Evolutionary conservation across 2,888 invertebrate genomes (phyloP), one percentile per base, ranked within the genome.

Genomic region (Abscondita cerata): DNA sequence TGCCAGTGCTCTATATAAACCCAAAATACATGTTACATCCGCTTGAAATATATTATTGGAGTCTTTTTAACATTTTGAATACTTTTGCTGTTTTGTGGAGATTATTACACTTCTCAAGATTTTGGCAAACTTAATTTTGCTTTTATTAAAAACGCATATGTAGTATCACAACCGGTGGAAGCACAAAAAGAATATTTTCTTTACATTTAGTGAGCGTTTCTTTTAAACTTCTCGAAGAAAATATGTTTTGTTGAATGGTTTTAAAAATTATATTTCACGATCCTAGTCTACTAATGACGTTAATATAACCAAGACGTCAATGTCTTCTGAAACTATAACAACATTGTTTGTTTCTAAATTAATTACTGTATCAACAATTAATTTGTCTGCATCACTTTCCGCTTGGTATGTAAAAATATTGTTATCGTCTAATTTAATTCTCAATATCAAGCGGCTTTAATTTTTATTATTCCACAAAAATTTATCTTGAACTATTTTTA

Each of bases 381-480:
- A n/a, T n/a, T n/a, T n/a, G n/a, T n/a, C n/a, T n/a, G n/a, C n/a
- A n/a, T n/a, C n/a, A n/a, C n/a, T 13, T 40, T 57, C 57, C 16
- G 19, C 50, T 51, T 57, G 51, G 51, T 59, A 64, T 33, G 9
- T 8, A 33, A 33, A 33, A 33, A 33, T 33, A 33, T 33, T 40
- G 9, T 33, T 33, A 5, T 8, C 4, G 12, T 8, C 5, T 8
- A 40, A 13, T 40, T 40, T 40, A 8, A 5, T 40, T 55, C 56
- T 38, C 34, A 66, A 31, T 41, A 59, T 59, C 1, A 59, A n/a
- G 0, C 64, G n/a, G 31, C 57, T 64, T 44, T 64, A 52, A 47
- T 47, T 18, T 50, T 50, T 31, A n/a, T 5, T 18, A 47, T 47
- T 47, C 19, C 2, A 20, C 48, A 47, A 18, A 47, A 18, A 47